A percentile compares a stretch with the other conserved stretches of the same genome.
These are phyloP conservation scores for Dryococelus australis DNA, from an alignment of 2,888 invertebrate genomes.

Conservation along the genomic window DNA sequence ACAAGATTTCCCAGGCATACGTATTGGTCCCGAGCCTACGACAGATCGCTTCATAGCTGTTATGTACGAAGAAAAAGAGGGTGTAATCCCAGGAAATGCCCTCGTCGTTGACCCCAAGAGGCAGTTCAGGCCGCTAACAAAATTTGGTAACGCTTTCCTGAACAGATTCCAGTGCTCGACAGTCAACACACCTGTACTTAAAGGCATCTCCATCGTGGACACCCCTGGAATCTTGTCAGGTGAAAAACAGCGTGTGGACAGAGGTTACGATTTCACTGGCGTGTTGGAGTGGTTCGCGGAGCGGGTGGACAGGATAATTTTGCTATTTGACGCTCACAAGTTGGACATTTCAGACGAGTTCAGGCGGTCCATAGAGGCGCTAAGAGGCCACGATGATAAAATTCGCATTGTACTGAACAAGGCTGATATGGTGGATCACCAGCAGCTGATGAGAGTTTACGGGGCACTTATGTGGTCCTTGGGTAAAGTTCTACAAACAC, in stretches of 20 bases:
- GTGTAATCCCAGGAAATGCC: constrained; percentile 96
- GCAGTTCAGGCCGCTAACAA: constrained; percentile 94
- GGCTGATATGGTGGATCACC: constrained; percentile 99
- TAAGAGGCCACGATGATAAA: constrained; percentile 95
- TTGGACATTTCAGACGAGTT: constrained; percentile 99
- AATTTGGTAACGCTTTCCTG: constrained; percentile 97
- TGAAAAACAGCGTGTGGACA: constrained; percentile 86
- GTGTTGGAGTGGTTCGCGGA: constrained; percentile 99
- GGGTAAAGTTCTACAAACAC: constrained; percentile 97
- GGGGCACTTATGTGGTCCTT: constrained; percentile 99
- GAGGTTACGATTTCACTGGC: constrained; percentile 77
- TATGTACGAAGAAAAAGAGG: constrained; percentile 93
- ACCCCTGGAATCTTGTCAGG: constrained; percentile 97
- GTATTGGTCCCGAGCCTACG: constrained; percentile 98
- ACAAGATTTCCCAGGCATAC: constrained; percentile 82
- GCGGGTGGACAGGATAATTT: constrained; percentile 94
- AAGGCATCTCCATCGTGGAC: constrained; percentile 96
- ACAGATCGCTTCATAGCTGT: constrained; percentile 98
- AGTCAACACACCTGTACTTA: constrained; percentile 87
- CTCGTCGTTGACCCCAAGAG: constrained; percentile 97
- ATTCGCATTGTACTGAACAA: constrained; percentile 98
- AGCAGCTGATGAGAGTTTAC: constrained; percentile 97
- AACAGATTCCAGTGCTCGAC: constrained; percentile 97
- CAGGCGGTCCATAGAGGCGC: constrained; percentile 93
- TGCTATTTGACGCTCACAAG: constrained; percentile 98